Evolutionary conservation across 2,888 invertebrate genomes (phyloP).

Genomic region (Pachliopta kotzebuea): DNA sequence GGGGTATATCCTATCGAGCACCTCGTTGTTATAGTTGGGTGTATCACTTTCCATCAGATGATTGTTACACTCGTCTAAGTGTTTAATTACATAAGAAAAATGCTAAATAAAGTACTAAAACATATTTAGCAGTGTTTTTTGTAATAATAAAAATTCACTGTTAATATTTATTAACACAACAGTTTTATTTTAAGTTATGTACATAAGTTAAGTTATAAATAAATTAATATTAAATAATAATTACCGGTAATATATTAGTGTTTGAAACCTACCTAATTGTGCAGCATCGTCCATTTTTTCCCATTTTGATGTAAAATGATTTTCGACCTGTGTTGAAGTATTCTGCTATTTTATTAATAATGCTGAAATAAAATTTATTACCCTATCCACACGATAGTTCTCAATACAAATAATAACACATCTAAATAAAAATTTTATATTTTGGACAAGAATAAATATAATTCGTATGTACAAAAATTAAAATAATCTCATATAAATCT

Average conservation of each 20-base stretch:
- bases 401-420: slow-evolving; percentile 23
- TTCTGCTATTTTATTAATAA: slow-evolving; percentile 68
- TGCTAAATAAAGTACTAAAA: too few relatives aligned
- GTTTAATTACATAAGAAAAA: too few relatives aligned
- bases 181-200: too few relatives aligned
- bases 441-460: neutral
- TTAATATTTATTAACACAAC: too few relatives aligned
- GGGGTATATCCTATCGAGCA: too few relatives aligned
- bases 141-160: too few relatives aligned
- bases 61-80: too few relatives aligned
- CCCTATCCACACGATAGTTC: slow-evolving; percentile 53
- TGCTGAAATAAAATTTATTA: slow-evolving; percentile 74
- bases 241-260: slow-evolving; percentile 27
- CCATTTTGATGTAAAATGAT: slow-evolving; percentile 86
- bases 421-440: slow-evolving; percentile 30
- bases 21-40: too few relatives aligned
- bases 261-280: slow-evolving; percentile 88
- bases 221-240: too few relatives aligned
- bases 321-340: slow-evolving; percentile 73
- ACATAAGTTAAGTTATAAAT: too few relatives aligned
- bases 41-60: too few relatives aligned
- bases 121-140: too few relatives aligned
- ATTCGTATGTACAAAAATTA: neutral
- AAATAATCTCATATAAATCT: neutral
- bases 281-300: slow-evolving; percentile 91